Base-by-base conservation (phyloP, 92 coral and sea anemone genomes). In the Phenganax subtilis region DNA sequence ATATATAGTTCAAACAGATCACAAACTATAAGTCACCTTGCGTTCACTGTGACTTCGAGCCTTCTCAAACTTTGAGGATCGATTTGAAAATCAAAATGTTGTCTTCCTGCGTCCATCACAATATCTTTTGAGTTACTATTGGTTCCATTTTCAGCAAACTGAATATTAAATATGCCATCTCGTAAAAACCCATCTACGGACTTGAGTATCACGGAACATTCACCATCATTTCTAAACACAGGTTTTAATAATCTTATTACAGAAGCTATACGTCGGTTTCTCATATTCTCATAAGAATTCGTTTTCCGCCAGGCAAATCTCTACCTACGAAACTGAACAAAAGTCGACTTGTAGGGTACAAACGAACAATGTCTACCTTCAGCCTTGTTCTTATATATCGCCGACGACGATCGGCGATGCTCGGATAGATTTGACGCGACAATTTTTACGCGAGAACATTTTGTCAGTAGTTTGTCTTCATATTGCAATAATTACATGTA, bases 11-110 rank as follows among this genome's bases (percentile, higher is more conserved):
- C 47, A 37, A 37, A 37, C 47, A 37, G 47, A 5, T 37, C 47
- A 37, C 47, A 5, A 37, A 37, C 47, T 37, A 9, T 66, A 6
- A 66, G 10, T 66, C 87, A 93, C 97, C 85, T 91, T 88, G 93
- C 90, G 74, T 85, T 89, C 59, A 91, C 82, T 1, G 17, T 81
- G 44, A 91, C 56, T 29, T 59, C 60, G 11, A 76, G 60, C 2
- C 58, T 55, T 20, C 37, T 8, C 10, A 27, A 57, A 30, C 71
- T 76, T 27, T 57, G 69, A 57, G 81, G 70, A 15, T 20, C 44
- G 30, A 76, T 76, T 12, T 58, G 57, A 54, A 76, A 27, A 31
- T 76, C 16, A 16, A 58, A 57, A 8, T 44, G 25, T 51, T 20
- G 81, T 58, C 31, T 75, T 3, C 47, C 63, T 55, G 80, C 55